phyloP scores from a whole-genome alignment of 2,888 invertebrate species.

The Agrenia bidenticulata region DNA sequence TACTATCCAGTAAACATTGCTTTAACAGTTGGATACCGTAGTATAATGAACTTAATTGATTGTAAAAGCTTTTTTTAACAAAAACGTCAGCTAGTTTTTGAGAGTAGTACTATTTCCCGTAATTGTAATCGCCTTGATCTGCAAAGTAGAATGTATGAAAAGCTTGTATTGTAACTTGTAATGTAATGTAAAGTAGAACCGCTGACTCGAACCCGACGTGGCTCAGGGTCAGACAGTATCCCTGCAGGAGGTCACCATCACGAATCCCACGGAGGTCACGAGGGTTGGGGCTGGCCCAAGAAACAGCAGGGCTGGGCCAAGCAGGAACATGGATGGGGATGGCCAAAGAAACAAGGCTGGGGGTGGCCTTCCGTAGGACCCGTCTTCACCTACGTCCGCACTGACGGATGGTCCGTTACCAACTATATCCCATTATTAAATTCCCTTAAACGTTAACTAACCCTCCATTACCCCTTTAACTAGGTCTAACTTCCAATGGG shows the following conservation, averaged over 20 bases:
- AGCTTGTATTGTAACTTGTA: background rate
- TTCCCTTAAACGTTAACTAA: too few relatives aligned
- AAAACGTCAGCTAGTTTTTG: too few relatives aligned
- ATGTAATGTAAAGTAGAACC: background rate
- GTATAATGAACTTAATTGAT: too few relatives aligned
- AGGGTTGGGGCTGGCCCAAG: background rate
- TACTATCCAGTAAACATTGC: too few relatives aligned
- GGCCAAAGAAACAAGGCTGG: constrained; percentile 25
- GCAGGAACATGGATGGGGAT: constrained; percentile 1
- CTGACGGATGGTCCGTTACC: constrained; percentile 38
- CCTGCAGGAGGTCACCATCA: constrained; percentile 1
- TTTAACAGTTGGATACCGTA: too few relatives aligned
- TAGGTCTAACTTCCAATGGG: constrained; percentile 18
- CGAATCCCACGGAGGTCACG: constrained; percentile 18
- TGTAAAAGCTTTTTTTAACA: too few relatives aligned
- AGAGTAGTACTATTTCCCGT: too few relatives aligned
- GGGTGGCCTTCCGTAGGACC: constrained; percentile 47
- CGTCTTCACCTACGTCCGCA: constrained; percentile 50
- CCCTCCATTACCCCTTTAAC: too few relatives aligned
- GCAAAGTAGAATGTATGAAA: background rate
- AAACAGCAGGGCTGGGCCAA: background rate
- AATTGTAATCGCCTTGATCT: too few relatives aligned
- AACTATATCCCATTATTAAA: background rate
- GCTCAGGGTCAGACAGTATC: constrained; percentile 5
- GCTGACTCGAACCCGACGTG: constrained; percentile 25